These are phyloP conservation scores for Procambarus virginalis DNA, from an alignment of 1,140 invertebrate genomes.

Conservation along the genomic window DNA sequence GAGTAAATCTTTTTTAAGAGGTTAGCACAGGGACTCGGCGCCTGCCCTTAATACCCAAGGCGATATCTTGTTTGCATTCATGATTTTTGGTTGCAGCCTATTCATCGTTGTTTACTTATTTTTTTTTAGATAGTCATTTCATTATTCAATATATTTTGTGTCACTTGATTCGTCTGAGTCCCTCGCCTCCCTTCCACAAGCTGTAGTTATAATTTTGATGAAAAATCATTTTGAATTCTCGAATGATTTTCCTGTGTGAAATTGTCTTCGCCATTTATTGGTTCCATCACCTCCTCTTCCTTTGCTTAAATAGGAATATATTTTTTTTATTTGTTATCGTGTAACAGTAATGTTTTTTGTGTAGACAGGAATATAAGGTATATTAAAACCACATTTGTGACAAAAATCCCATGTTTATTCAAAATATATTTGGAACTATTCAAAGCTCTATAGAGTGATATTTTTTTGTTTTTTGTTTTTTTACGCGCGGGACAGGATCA, in stretches of 20 bases:
- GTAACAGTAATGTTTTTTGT: not conserved
- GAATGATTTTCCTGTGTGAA: not conserved
- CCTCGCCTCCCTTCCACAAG: too few relatives aligned
- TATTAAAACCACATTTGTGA: conserved; percentile 46
- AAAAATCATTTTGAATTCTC: not conserved
- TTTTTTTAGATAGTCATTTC: too few relatives aligned
- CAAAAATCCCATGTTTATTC: conserved; percentile 68
- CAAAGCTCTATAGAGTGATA: conserved; percentile 60
- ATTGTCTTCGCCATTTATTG: not conserved
- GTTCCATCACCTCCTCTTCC: too few relatives aligned
- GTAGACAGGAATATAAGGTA: not conserved
- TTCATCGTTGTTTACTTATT: too few relatives aligned
- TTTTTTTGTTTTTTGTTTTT: conserved; percentile 31
- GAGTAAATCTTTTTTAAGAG: too few relatives aligned
- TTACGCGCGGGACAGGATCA: conserved; percentile 60
- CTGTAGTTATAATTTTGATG: too few relatives aligned
- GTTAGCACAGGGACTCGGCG: too few relatives aligned
- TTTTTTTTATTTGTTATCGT: not conserved
- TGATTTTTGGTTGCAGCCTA: too few relatives aligned
- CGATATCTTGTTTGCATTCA: too few relatives aligned
- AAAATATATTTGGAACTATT: conserved; percentile 68
- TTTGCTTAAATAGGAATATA: not conserved
- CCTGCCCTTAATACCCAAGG: too few relatives aligned
- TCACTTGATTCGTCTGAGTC: too few relatives aligned
- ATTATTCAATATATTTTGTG: too few relatives aligned